Evolutionary conservation across 2,113 vertebrate genomes (phyloP).

Genomic region (Erinaceus europaeus): DNA sequence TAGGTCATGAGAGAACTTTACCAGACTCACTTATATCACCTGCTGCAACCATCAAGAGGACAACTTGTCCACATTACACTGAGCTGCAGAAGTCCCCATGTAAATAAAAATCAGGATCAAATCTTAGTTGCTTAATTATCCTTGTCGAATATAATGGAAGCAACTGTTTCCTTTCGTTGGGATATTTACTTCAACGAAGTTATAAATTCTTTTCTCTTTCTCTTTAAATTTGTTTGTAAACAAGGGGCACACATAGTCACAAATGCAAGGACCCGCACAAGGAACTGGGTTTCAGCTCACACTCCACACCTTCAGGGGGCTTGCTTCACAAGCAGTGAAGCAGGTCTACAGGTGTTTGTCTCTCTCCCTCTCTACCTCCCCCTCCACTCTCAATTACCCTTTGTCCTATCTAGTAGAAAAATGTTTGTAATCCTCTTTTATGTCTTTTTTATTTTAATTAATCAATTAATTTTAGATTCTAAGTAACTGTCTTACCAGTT

Average conservation of each 20-base stretch:
- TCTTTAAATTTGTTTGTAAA: neutral
- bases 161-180: neutral
- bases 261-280: too few species aligned
- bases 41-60: neutral
- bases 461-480: neutral
- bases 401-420: too few species aligned
- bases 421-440: too few species aligned
- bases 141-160: neutral
- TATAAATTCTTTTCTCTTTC: neutral
- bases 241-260: too few species aligned
- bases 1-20: neutral
- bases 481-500: neutral
- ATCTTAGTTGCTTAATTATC: neutral
- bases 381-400: too few species aligned
- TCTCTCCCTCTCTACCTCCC: too few species aligned
- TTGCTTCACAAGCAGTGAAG: too few species aligned
- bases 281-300: too few species aligned
- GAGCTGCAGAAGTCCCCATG: neutral
- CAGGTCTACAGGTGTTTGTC: too few species aligned
- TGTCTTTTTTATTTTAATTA: too few species aligned
- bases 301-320: too few species aligned
- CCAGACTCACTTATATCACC: neutral
- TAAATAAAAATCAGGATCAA: neutral
- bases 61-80: accelerated
- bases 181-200: neutral